Evolutionary conservation across 1,140 invertebrate species (phyloP).

Genomic region (Druon quercuslanigerum): DNA sequence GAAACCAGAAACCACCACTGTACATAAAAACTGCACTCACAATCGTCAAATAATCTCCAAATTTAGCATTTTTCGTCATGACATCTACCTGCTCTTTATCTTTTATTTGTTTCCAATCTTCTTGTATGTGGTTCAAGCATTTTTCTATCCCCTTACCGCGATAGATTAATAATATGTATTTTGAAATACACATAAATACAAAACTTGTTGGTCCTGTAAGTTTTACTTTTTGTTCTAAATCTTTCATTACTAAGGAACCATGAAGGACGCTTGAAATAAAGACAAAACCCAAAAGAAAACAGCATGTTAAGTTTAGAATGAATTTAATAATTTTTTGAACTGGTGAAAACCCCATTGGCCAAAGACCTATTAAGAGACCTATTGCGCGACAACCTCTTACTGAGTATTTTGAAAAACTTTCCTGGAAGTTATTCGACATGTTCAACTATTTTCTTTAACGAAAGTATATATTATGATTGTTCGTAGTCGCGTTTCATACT

Average conservation of each 20-base stretch:
- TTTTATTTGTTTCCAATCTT: neutral
- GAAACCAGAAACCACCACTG: conserved; percentile 41
- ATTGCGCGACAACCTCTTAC: neutral
- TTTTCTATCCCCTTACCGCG: neutral
- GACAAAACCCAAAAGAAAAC: neutral
- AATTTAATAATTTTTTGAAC: neutral
- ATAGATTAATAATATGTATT: neutral
- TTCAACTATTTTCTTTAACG: neutral
- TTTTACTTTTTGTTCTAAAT: neutral
- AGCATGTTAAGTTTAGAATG: neutral
- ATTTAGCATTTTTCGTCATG: conserved; percentile 42
- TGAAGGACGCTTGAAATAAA: neutral
- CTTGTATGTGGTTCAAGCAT: neutral
- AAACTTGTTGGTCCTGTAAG: neutral
- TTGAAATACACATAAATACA: neutral
- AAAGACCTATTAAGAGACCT: neutral
- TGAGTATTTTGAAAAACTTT: neutral
- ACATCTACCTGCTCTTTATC: conserved; percentile 18
- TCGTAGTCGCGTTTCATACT: neutral
- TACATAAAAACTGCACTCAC: conserved; percentile 44
- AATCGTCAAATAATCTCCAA: conserved; percentile 34
- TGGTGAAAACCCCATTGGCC: neutral
- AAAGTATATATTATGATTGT: too few relatives aligned
- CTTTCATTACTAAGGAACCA: neutral
- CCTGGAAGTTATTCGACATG: neutral